These are phyloP conservation scores for Nasonia giraulti DNA, from an alignment of 1,140 invertebrate species.

Conservation along the genomic window DNA sequence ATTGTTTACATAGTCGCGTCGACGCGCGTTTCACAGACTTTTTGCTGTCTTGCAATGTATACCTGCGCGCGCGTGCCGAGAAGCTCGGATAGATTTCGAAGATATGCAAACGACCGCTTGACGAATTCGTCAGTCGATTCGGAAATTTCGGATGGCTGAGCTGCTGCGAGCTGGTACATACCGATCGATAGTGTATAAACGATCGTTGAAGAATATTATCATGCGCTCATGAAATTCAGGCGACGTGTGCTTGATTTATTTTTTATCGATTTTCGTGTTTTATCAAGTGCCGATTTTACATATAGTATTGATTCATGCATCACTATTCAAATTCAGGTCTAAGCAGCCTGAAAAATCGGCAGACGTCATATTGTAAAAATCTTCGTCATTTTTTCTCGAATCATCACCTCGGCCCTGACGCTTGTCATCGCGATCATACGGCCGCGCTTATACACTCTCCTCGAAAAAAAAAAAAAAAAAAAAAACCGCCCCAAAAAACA, in stretches of 20 bases:
- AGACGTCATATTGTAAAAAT: no score
- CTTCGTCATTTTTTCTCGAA: no score
- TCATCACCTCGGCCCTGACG: neutral
- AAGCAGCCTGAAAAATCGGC: neutral
- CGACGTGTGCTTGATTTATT: no score
- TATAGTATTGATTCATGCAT: no score
- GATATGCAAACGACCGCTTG: constrained; percentile 30
- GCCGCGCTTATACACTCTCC: no score
- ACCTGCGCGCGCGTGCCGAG: neutral
- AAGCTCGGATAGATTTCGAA: constrained; percentile 8
- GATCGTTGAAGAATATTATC: no score
- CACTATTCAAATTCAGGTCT: no score
- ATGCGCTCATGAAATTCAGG: no score
- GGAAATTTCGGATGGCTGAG: constrained; percentile 7
- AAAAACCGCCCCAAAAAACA: neutral
- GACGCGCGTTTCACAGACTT: neutral
- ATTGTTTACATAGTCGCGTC: constrained; percentile 17
- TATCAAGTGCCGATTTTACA: no score
- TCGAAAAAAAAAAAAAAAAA: neutral
- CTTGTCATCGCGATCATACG: no score
- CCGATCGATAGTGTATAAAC: no score
- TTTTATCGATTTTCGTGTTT: no score
- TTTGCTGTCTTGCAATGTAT: constrained; percentile 9
- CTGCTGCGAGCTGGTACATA: neutral
- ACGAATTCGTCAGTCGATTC: constrained; percentile 28